These are phyloP conservation scores for Scopus umbretta DNA, from an alignment of 2,113 vertebrate genomes.

Conservation along the genomic window DNA sequence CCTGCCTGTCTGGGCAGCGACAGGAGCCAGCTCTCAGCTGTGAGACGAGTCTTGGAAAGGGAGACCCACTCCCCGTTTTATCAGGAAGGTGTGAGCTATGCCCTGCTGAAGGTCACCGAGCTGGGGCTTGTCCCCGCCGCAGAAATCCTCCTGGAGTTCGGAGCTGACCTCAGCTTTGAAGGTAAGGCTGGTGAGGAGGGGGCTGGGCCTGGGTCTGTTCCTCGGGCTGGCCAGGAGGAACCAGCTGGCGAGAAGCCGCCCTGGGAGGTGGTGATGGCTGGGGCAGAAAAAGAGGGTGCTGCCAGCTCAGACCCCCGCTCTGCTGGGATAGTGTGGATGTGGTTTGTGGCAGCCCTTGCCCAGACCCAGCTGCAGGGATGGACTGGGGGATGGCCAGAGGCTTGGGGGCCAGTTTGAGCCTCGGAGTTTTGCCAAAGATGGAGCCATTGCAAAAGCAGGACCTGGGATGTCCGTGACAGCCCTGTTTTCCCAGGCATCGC, in stretches of 20 bases:
- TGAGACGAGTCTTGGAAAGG: slow-evolving; percentile 80
- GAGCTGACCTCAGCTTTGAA: slow-evolving; percentile 89
- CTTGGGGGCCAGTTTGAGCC: not conserved
- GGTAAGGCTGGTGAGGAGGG: slow-evolving; percentile 58
- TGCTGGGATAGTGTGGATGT: not conserved
- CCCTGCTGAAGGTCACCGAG: slow-evolving; percentile 86
- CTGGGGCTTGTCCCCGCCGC: slow-evolving; percentile 75
- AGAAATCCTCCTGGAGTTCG: slow-evolving; percentile 78
- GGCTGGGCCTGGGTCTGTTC: not conserved
- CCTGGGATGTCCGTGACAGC: not conserved
- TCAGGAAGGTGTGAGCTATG: slow-evolving; percentile 86
- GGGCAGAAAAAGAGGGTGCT: not conserved
- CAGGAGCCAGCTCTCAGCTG: slow-evolving; percentile 50
- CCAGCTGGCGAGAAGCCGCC: not conserved
- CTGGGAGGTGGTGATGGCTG: not conserved
- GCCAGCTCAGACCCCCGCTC: not conserved
- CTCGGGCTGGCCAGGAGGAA: not conserved
- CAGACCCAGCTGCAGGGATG: not conserved
- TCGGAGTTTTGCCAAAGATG: not conserved
- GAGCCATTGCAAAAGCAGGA: not conserved
- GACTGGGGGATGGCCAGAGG: not conserved
- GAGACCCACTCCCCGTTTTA: slow-evolving; percentile 85
- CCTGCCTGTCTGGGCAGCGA: slow-evolving; percentile 48
- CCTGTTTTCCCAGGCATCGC: fast-evolving
- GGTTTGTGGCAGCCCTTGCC: not conserved